phyloP scores from a whole-genome alignment of 2,797 vertebrate species.

The Nannoperca obscura region DNA sequence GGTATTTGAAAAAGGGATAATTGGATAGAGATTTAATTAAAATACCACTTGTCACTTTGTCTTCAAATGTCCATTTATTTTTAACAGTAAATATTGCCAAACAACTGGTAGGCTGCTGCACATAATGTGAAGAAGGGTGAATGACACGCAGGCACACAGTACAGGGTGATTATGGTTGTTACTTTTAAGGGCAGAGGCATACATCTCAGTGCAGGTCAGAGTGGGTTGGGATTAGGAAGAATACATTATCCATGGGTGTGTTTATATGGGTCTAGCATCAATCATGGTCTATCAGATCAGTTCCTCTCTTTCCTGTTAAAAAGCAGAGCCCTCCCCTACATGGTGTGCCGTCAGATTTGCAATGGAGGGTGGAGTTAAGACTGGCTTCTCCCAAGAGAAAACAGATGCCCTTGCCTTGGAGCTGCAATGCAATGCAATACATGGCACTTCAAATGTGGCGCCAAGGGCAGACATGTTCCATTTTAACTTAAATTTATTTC shows the following conservation, averaged over 20 bases:
- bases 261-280: slow-evolving; percentile 24
- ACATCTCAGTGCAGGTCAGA: slow-evolving; percentile 36
- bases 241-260: slow-evolving; percentile 38
- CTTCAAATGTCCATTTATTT: slow-evolving; percentile 1
- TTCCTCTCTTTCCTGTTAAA: slow-evolving; percentile 21
- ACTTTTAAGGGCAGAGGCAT: slow-evolving; percentile 20
- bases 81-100: neutral
- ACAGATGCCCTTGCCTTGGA: slow-evolving; percentile 68
- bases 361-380: slow-evolving; percentile 41
- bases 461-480: slow-evolving; percentile 53
- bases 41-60: neutral
- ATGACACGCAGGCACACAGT: slow-evolving; percentile 16
- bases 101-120: neutral
- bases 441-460: slow-evolving; percentile 40
- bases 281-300: slow-evolving; percentile 38
- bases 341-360: slow-evolving; percentile 34
- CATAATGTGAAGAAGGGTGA: neutral
- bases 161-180: slow-evolving; percentile 29
- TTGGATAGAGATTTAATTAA: neutral
- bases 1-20: neutral
- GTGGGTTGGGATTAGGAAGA: slow-evolving; percentile 29
- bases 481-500: slow-evolving; percentile 49
- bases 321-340: slow-evolving; percentile 26
- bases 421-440: slow-evolving; percentile 46
- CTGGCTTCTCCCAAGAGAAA: slow-evolving; percentile 56